Evolutionary conservation across 30 jellyfish, hydroid and myxozoan species (phyloP), one percentile per base, ranked within the genome.

Genomic region (Turritopsis rubra): DNA sequence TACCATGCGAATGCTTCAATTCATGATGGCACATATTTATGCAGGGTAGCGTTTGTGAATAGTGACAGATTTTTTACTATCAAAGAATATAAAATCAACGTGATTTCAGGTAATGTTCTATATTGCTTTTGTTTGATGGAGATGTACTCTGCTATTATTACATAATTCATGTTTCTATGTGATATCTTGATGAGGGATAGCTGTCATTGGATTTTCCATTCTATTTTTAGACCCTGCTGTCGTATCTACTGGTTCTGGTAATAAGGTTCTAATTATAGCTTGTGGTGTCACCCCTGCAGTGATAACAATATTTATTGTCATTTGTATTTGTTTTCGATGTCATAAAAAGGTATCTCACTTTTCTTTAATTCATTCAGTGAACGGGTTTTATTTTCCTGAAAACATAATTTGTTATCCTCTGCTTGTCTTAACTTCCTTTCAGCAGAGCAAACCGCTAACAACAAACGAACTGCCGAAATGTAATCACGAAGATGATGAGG

Each of bases 21-120:
- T 8, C 77, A 68, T 19, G 77, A 23, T n/a, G 77, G 77, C 17
- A 68, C 77, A 8, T 68, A 68, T 68, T n/a, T 27, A 68, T 68
- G 77, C 77, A 23, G 30, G 21, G 77, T 16, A 9, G 77, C 31
- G 28, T 68, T 68, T 68, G 28, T n/a, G 17, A 27, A 27, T 68
- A 27, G 30, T 68, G 30, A 68, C 60, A 41, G 60, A 41, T 41
- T 41, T 41, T 41, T 41, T 41, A 41, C 60, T 41, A 41, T 41
- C 60, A 41, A 41, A 41, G 60, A 41, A 41, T 41, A 41, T 13
- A 41, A 5, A 41, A 13, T 41, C 60, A 41, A 41, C 9, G 13
- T 41, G 13, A 13, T 41, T 41, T 41, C 60, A 41, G 60, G 60
- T 41, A 13, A 41, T 41, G 60, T 3, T 3, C 60, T 41, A 41